Percentiles rank a stretch among this genome's conserved stretches.
Evolutionary conservation across 2,797 vertebrate species (phyloP).

Genomic region (Ptychadena robeensis): DNA sequence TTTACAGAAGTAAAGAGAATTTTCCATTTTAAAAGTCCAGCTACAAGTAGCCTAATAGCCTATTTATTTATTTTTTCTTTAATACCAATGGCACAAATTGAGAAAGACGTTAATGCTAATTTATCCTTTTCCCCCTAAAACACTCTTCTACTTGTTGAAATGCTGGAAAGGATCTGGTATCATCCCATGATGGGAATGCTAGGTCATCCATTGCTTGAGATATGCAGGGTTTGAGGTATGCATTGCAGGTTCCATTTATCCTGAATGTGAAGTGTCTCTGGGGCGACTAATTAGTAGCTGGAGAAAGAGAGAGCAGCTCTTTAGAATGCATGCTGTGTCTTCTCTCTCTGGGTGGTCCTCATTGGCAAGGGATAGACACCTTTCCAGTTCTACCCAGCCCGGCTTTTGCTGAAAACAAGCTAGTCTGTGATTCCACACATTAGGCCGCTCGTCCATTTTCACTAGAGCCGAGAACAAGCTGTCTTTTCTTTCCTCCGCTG

Average conservation of each 20-base stretch:
- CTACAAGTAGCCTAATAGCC: neutral
- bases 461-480: neutral
- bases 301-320: constrained; percentile 11
- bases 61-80: neutral
- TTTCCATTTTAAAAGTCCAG: neutral
- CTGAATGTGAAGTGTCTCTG: constrained; percentile 45
- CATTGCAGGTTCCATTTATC: constrained; percentile 43
- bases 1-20: neutral
- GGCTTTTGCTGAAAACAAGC: constrained; percentile 47
- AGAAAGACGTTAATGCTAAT: neutral
- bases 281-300: constrained; percentile 49
- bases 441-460: neutral
- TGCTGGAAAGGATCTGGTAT: neutral
- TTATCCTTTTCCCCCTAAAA: neutral
- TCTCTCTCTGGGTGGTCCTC: constrained; percentile 54
- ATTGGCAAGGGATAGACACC: constrained; percentile 45
- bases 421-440: constrained; percentile 30
- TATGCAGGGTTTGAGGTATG: constrained; percentile 29
- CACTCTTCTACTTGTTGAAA: neutral
- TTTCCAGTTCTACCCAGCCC: constrained; percentile 28
- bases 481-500: neutral
- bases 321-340: constrained; percentile 54
- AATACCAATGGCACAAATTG: neutral
- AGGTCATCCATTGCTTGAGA: neutral
- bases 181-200: neutral